Conservation (phyloP, 2,888 invertebrate genomes). For the Catonia carolina region DNA sequence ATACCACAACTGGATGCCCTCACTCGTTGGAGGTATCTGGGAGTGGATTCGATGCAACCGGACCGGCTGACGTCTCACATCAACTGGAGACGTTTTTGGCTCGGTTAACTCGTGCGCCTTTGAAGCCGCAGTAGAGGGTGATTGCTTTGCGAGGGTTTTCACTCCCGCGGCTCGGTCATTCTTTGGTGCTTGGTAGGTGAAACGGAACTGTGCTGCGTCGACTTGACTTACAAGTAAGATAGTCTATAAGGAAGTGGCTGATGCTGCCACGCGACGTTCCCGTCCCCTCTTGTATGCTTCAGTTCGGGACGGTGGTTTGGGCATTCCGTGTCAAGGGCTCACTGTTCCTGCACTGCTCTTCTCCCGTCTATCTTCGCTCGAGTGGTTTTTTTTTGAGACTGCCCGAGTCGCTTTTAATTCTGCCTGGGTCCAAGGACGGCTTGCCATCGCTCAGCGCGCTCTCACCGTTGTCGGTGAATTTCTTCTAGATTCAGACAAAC, state of each 20-base stretch:
- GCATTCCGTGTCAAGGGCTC: slow-evolving; percentile 29
- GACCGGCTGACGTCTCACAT: slow-evolving; percentile 30
- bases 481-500: too few relatives aligned
- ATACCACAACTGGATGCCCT: slow-evolving; percentile 32
- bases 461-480: too few relatives aligned
- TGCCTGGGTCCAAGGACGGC: slow-evolving; percentile 31
- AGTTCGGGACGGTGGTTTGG: slow-evolving; percentile 34
- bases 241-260: slow-evolving; percentile 35
- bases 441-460: neutral
- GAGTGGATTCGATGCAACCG: slow-evolving; percentile 38
- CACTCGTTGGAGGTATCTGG: slow-evolving; percentile 36
- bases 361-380: too few relatives aligned
- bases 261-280: slow-evolving; percentile 38
- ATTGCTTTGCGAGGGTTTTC: slow-evolving; percentile 39
- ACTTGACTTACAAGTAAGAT: too few relatives aligned
- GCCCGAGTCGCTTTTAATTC: too few relatives aligned
- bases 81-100: too few relatives aligned
- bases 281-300: slow-evolving; percentile 36
- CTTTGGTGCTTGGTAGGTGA: slow-evolving; percentile 37
- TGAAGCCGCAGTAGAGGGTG: slow-evolving; percentile 39
- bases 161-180: slow-evolving; percentile 40
- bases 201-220: slow-evolving; percentile 29
- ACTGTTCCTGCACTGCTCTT: neutral
- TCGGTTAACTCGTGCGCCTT: too few relatives aligned
- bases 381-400: slow-evolving; percentile 24